These are phyloP conservation scores for Perca fluviatilis DNA, from an alignment of 2,113 vertebrate genomes.

Conservation along the genomic window DNA sequence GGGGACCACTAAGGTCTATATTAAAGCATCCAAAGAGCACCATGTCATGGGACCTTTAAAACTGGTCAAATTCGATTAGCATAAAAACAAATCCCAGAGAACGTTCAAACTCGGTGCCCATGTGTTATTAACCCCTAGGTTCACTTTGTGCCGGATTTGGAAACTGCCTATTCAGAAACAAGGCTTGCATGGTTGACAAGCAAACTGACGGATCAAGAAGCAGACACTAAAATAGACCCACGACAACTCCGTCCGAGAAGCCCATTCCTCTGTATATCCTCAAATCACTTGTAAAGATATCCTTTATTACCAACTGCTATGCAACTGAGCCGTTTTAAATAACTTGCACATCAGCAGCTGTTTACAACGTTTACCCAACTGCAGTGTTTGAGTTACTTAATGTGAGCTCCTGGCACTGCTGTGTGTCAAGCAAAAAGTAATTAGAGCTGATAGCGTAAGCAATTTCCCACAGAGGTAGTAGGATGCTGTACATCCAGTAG, in stretches of 20 bases:
- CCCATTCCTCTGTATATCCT: neutral
- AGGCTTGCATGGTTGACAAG: too few species aligned
- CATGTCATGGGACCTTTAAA: too few species aligned
- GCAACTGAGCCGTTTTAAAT: slow-evolving; percentile 16
- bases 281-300: neutral
- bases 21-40: too few species aligned
- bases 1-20: too few species aligned
- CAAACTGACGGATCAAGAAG: neutral
- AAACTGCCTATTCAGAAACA: too few species aligned
- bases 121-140: too few species aligned
- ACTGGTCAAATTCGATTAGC: too few species aligned
- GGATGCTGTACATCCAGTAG: slow-evolving; percentile 33
- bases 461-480: slow-evolving; percentile 27
- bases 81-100: too few species aligned
- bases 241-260: neutral
- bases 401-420: slow-evolving; percentile 12
- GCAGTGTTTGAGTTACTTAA: slow-evolving; percentile 6
- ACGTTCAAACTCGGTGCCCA: too few species aligned
- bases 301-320: slow-evolving; percentile 1
- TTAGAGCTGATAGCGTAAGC: slow-evolving; percentile 48
- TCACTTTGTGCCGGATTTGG: too few species aligned
- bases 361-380: slow-evolving; percentile 12
- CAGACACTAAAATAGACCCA: neutral
- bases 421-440: slow-evolving; percentile 46
- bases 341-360: slow-evolving; percentile 41